Conservation (phyloP, 2,888 invertebrate genomes). For the Cheilosia vulpina region DNA sequence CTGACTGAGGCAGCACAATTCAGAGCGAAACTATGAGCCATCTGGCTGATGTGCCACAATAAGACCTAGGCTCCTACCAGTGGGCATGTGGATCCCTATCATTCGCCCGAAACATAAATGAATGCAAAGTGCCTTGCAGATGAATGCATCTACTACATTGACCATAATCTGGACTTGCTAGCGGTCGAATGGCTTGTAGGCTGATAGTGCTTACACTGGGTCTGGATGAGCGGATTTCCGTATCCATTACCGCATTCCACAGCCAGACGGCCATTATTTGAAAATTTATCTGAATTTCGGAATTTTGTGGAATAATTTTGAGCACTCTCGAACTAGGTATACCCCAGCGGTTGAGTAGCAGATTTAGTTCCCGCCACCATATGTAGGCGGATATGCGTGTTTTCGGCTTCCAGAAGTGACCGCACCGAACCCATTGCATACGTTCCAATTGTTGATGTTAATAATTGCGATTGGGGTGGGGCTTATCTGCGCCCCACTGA, state of each 20-base stretch:
- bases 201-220: conserved; percentile 47
- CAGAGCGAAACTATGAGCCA: neutral
- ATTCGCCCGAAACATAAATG: conserved; percentile 31
- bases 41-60: conserved; percentile 18
- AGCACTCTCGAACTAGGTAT: neutral
- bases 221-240: conserved; percentile 49
- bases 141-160: conserved; percentile 35
- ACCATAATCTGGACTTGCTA: conserved; percentile 56
- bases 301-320: conserved; percentile 56
- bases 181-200: conserved; percentile 29
- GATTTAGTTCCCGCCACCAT: conserved; percentile 33
- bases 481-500: conserved; percentile 25
- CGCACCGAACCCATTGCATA: conserved; percentile 38
- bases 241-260: conserved; percentile 43
- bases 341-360: conserved; percentile 2
- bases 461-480: conserved; percentile 60
- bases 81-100: neutral
- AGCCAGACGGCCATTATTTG: conserved; percentile 51
- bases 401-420: conserved; percentile 44
- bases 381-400: neutral
- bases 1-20: conserved; percentile 3
- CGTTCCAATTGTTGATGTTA: conserved; percentile 65
- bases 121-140: conserved; percentile 37
- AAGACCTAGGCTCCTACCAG: conserved; percentile 22
- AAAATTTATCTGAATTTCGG: conserved; percentile 63